These are phyloP conservation scores for Polyommatus icarus DNA, from an alignment of 2,888 invertebrate species.

Conservation along the genomic window DNA sequence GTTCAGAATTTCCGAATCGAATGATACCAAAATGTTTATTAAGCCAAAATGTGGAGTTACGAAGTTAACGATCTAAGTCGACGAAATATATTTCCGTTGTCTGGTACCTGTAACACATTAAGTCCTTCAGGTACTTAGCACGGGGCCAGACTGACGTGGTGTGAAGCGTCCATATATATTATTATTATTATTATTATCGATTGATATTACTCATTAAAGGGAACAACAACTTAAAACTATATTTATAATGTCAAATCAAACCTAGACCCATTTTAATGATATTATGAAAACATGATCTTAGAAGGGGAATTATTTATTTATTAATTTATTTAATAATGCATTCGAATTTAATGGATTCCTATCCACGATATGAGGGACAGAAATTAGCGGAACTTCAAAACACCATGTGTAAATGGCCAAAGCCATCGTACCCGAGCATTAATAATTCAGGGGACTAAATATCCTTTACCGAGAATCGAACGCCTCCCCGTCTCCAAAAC, in stretches of 20 bases:
- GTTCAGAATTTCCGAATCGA: too few relatives aligned
- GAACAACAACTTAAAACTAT: background rate
- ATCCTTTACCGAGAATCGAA: background rate
- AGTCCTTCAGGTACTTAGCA: too few relatives aligned
- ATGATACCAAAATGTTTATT: too few relatives aligned
- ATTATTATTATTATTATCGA: too few relatives aligned
- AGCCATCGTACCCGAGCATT: background rate
- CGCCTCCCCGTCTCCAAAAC: background rate
- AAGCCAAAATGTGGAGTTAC: too few relatives aligned
- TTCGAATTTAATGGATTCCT: background rate
- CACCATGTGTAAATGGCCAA: background rate
- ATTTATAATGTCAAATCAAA: background rate
- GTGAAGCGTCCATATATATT: too few relatives aligned
- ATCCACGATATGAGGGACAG: slow-evolving; percentile 4
- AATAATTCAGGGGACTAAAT: background rate
- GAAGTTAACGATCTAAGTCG: too few relatives aligned
- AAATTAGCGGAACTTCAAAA: slow-evolving; percentile 5
- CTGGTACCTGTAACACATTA: too few relatives aligned
- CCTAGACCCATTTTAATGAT: background rate
- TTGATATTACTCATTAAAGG: too few relatives aligned
- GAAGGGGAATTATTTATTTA: background rate
- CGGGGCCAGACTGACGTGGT: too few relatives aligned
- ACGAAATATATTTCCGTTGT: too few relatives aligned
- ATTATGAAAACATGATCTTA: slow-evolving; percentile 7
- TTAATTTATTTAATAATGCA: background rate